phyloP scores from a whole-genome alignment of 2,888 invertebrate genomes.

The Nematopogon swammerdamellus region DNA sequence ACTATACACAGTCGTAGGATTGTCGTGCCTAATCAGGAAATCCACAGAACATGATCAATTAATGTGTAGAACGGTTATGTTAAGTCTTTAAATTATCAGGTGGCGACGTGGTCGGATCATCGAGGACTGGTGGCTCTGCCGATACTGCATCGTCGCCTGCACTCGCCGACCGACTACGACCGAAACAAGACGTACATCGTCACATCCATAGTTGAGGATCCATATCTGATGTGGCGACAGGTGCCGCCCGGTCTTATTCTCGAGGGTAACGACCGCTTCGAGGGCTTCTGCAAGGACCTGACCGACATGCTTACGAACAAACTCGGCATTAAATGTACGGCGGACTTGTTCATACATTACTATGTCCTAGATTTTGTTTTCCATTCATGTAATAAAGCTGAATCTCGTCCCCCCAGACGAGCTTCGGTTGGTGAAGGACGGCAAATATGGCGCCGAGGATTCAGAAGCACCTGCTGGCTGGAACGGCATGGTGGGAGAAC shows the following conservation, averaged over 20 bases:
- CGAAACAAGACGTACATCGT: constrained; percentile 84
- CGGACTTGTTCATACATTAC: background rate
- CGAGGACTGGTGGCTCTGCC: constrained; percentile 71
- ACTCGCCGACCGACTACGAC: constrained; percentile 64
- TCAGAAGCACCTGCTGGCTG: constrained; percentile 72
- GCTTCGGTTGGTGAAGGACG: constrained; percentile 80
- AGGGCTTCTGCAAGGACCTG: constrained; percentile 91
- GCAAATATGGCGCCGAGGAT: constrained; percentile 78
- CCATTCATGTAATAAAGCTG: too few relatives aligned
- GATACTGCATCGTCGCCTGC: constrained; percentile 67
- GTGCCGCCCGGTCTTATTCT: constrained; percentile 64
- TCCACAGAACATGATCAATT: too few relatives aligned
- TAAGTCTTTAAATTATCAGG: too few relatives aligned
- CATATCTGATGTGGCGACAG: constrained; percentile 72
- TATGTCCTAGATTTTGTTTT: background rate
- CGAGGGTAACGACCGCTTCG: constrained; percentile 71
- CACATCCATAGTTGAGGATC: constrained; percentile 82
- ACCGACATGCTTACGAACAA: constrained; percentile 77
- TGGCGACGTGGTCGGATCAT: constrained; percentile 84
- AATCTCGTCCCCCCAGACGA: too few relatives aligned
- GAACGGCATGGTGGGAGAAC: constrained; percentile 87
- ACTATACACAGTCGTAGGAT: too few relatives aligned
- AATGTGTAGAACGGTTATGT: too few relatives aligned
- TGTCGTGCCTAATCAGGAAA: too few relatives aligned
- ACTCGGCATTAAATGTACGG: constrained; percentile 83